Evolutionary conservation across 2,888 invertebrate genomes (phyloP).

Genomic region (Daptonema setosum): DNA sequence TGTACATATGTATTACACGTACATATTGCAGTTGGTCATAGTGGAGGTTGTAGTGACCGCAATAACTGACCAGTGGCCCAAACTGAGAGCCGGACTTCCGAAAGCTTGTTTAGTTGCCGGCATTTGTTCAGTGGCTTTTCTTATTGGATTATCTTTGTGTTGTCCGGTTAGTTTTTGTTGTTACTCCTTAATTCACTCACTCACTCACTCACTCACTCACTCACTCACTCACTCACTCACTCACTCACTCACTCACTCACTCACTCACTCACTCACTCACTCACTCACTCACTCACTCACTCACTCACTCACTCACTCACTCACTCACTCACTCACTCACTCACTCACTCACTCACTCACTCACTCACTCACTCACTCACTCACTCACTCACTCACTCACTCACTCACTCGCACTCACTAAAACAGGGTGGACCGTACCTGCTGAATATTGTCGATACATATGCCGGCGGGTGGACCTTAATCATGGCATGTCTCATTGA

Average conservation of each 20-base stretch:
- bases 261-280: too few relatives aligned
- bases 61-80: constrained; percentile 30
- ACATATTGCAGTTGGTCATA: constrained; percentile 4
- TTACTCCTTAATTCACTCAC: too few relatives aligned
- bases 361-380: too few relatives aligned
- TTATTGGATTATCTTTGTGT: not conserved
- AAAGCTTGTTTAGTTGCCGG: not conserved
- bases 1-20: too few relatives aligned
- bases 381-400: too few relatives aligned
- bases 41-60: constrained; percentile 35
- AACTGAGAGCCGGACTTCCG: constrained; percentile 7
- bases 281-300: too few relatives aligned
- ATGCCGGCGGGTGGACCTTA: constrained; percentile 32
- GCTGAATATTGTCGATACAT: constrained; percentile 32
- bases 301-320: too few relatives aligned
- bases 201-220: too few relatives aligned
- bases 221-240: too few relatives aligned
- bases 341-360: too few relatives aligned
- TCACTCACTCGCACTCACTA: not conserved
- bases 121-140: not conserved
- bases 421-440: constrained; percentile 27
- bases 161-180: not conserved
- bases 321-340: too few relatives aligned
- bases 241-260: too few relatives aligned
- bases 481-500: constrained; percentile 36